Evolutionary conservation across 2,888 invertebrate genomes (phyloP).

Genomic region (Drosophila niveifrons): DNA sequence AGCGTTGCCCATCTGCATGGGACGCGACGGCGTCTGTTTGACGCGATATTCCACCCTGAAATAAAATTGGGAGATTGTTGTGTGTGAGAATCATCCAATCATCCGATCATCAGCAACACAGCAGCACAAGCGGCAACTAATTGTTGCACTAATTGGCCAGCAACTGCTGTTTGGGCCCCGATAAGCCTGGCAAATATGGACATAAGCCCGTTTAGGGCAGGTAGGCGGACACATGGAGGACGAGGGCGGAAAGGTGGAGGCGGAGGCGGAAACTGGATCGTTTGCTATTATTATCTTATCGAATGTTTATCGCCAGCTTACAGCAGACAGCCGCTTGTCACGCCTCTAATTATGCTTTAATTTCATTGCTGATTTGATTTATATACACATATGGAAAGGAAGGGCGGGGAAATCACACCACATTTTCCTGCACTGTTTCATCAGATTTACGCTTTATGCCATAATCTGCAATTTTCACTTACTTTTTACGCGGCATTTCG

Average conservation of each 20-base stretch:
- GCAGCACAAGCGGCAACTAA: neutral
- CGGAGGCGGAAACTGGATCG: slow-evolving; percentile 27
- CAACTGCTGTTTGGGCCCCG: neutral
- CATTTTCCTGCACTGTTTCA: slow-evolving; percentile 43
- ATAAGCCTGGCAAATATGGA: slow-evolving; percentile 28
- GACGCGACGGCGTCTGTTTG: slow-evolving; percentile 77
- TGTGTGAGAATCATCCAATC: slow-evolving; percentile 1
- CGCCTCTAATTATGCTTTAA: slow-evolving; percentile 80
- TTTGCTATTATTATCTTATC: slow-evolving; percentile 63
- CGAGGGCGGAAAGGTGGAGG: slow-evolving; percentile 10
- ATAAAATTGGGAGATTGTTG: too few species aligned
- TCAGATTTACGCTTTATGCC: slow-evolving; percentile 20
- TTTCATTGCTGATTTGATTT: slow-evolving; percentile 71
- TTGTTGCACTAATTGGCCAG: slow-evolving; percentile 7
- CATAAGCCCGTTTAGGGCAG: slow-evolving; percentile 15
- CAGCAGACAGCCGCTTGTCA: slow-evolving; percentile 67
- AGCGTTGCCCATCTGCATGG: slow-evolving; percentile 57
- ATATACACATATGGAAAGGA: slow-evolving; percentile 38
- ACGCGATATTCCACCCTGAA: slow-evolving; percentile 81
- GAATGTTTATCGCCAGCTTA: slow-evolving; percentile 31
- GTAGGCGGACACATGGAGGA: slow-evolving; percentile 11
- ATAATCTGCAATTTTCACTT: slow-evolving; percentile 53
- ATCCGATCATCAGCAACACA: neutral
- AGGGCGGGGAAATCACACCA: slow-evolving; percentile 21
- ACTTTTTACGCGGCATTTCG: slow-evolving; percentile 81